Base-by-base conservation (phyloP, 2,888 invertebrate species). In the Pomacea canaliculata region DNA sequence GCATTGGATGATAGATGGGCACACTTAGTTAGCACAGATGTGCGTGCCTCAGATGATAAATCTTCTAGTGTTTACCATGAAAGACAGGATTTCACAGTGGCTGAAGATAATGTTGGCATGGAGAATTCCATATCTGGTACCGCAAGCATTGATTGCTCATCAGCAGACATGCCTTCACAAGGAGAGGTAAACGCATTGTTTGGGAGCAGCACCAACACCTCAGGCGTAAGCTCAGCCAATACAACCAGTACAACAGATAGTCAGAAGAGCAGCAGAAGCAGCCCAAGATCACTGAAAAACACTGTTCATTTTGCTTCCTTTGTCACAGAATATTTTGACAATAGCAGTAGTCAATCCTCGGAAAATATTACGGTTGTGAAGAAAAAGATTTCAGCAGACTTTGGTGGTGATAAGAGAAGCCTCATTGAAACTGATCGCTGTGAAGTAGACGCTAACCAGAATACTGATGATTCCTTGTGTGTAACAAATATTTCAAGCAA, bases 241-340 rank as follows among this genome's bases (percentile, higher is more conserved):
- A 78, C 77, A 16, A 77, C 78, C 7, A 74, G 69, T 19, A 74
- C 76, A n/a, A 70, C 74, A 19, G 80, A 80, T n/a, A 80, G 79
- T 65, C 82, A 79, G 70, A 62, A 73, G 56, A 79, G 80, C 56
- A 82, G 76, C 68, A 81, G 84, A 73, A 84, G 85, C 80, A 87
- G 87, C 76, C 87, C 87, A 19, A 87, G 86, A 76, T 86, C 85
- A 46, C 74, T 84, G 63, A 86, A 85, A 79, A 86, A 85, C 75
- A 85, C 85, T 69, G 88, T 88, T 10, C 87, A 87, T 73, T 88
- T 88, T 81, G 82, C 86, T 7, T 85, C 86, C 12, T 84, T 85
- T 77, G 84, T 88, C 9, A 87, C 85, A 71, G 87, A 87, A 56
- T 80, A 79, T 77, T 85, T 86, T 19, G 86, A 85, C 76, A 86